phyloP scores from a whole-genome alignment of 2,113 vertebrate genomes.

The Neofelis nebulosa region DNA sequence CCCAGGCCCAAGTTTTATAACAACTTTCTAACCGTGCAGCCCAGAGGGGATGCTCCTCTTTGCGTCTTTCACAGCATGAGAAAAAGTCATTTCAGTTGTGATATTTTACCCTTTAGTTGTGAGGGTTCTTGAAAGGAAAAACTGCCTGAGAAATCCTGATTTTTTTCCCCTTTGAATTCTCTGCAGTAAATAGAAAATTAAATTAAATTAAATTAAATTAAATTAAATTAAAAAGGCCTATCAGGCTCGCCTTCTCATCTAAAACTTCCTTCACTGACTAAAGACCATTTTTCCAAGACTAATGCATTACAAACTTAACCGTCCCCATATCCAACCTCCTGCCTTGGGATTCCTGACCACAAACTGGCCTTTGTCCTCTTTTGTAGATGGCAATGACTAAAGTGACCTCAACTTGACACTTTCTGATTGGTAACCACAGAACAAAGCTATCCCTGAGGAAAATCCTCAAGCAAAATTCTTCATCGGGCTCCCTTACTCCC shows the following conservation, averaged over 20 bases:
- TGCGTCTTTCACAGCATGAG: not conserved
- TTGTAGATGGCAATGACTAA: slow-evolving; percentile 11
- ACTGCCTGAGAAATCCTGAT: not conserved
- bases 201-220: no score
- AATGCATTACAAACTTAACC: not conserved
- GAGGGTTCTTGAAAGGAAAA: not conserved
- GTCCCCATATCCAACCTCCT: not conserved
- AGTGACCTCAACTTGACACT: slow-evolving; percentile 45
- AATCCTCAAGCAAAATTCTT: not conserved
- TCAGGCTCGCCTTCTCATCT: not conserved
- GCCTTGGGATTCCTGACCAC: slow-evolving; percentile 7
- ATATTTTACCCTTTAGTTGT: not conserved
- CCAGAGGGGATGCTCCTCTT: not conserved
- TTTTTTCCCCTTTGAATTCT: not conserved
- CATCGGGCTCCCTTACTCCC: not conserved
- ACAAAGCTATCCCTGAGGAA: not conserved
- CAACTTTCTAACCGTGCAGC: not conserved
- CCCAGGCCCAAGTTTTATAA: not conserved
- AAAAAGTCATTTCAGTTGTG: not conserved
- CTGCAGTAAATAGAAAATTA: not conserved
- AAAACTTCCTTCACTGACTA: not conserved
- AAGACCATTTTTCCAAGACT: not conserved
- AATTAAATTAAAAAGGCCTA: not conserved
- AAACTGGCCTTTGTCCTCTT: slow-evolving; percentile 39
- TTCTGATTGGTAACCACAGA: slow-evolving; percentile 10